Percentiles rank a stretch among this genome's conserved stretches.
These are phyloP conservation scores for Pseudochirops corinnae DNA, from an alignment of 2,797 vertebrate genomes.

Conservation along the genomic window DNA sequence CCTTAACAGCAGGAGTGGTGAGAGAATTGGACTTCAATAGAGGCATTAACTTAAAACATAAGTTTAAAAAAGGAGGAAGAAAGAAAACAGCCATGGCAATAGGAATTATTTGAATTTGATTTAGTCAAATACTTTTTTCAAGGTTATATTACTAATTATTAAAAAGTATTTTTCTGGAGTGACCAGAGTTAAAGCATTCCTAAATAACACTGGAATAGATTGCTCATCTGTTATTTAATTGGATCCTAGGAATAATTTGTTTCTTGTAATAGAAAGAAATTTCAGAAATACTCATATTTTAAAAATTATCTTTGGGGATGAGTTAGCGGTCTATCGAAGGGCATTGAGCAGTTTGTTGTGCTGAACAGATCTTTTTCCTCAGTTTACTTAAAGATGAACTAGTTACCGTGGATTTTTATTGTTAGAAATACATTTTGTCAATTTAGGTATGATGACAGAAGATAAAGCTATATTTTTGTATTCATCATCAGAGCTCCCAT, in stretches of 20 bases:
- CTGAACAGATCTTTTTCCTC: constrained; percentile 11
- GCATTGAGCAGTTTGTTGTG: constrained; percentile 44
- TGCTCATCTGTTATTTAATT: constrained; percentile 62
- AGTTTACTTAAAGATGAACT: constrained; percentile 49
- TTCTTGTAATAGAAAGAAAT: constrained; percentile 8
- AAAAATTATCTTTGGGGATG: constrained; percentile 58
- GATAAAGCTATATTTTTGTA: constrained; percentile 78
- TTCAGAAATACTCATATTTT: background rate
- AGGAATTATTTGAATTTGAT: background rate
- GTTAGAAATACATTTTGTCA: constrained; percentile 72
- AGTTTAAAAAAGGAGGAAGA: constrained; percentile 39
- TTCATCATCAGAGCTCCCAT: constrained; percentile 79
- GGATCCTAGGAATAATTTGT: constrained; percentile 50
- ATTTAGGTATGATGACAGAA: constrained; percentile 73
- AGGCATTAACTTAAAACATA: constrained; percentile 61
- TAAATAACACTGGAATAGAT: constrained; percentile 53
- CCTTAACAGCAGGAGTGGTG: constrained; percentile 52
- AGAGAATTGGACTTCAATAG: constrained; percentile 59
- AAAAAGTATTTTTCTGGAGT: constrained; percentile 65
- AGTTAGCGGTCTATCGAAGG: constrained; percentile 52
- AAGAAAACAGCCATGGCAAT: background rate
- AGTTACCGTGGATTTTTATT: constrained; percentile 56
- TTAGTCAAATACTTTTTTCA: constrained; percentile 5
- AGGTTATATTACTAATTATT: constrained; percentile 22
- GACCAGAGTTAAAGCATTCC: constrained; percentile 55